Percentiles rank a stretch among this genome's conserved stretches.
These are phyloP conservation scores for Macrosoma leucophasiata DNA, from an alignment of 2,888 invertebrate genomes.

Conservation along the genomic window DNA sequence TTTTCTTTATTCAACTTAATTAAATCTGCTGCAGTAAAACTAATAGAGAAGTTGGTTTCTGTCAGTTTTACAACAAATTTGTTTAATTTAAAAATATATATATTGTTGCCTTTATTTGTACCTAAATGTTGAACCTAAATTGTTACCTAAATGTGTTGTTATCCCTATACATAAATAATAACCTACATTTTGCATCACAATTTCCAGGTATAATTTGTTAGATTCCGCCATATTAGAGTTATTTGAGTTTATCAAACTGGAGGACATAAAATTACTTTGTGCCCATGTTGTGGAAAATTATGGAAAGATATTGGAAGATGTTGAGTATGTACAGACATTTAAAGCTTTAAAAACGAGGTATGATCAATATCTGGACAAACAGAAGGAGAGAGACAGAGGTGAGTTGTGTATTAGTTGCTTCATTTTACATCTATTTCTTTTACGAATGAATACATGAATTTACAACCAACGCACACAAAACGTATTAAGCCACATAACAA, in stretches of 20 bases:
- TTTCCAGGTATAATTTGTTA: constrained; percentile 91
- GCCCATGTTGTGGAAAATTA: constrained; percentile 97
- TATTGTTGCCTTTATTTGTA: too few species aligned
- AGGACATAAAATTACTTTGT: constrained; percentile 92
- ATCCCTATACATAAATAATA: too few species aligned
- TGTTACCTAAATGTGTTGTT: background rate
- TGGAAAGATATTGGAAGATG: constrained; percentile 93
- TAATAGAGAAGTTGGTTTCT: too few species aligned
- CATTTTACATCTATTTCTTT: too few species aligned
- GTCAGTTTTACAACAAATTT: too few species aligned
- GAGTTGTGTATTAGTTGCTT: constrained; percentile 25
- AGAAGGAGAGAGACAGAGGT: constrained; percentile 90
- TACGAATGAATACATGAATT: too few species aligned
- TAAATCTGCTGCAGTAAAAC: too few species aligned
- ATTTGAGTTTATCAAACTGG: constrained; percentile 98
- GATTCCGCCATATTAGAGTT: constrained; percentile 99
- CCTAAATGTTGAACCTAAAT: too few species aligned
- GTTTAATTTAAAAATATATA: too few species aligned
- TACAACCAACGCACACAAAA: too few species aligned
- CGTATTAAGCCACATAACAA: too few species aligned
- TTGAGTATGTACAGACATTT: constrained; percentile 99
- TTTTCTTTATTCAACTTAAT: too few species aligned
- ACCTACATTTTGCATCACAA: background rate
- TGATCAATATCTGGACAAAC: constrained; percentile 93
- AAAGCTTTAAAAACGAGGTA: constrained; percentile 92